Evolutionary conservation across 2,888 invertebrate genomes (phyloP).

Genomic region (Drosophila austrosaltans): DNA sequence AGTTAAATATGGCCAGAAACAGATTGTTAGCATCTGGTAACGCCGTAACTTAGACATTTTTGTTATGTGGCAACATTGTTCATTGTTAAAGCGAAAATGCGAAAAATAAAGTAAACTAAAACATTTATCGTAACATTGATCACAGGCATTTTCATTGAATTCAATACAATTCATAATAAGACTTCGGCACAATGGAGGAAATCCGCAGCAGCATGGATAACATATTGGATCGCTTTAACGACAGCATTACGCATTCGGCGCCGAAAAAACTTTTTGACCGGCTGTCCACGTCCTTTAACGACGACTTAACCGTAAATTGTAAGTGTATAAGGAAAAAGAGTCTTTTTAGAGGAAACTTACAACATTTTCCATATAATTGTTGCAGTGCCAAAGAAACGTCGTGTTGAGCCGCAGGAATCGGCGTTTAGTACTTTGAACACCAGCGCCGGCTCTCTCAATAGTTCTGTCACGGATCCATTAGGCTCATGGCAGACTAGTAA

Average conservation of each 20-base stretch:
- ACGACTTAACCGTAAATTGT: slow-evolving; percentile 62
- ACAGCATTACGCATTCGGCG: slow-evolving; percentile 79
- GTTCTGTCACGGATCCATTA: slow-evolving; percentile 40
- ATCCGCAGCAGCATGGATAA: slow-evolving; percentile 82
- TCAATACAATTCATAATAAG: neutral
- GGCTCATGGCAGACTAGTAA: slow-evolving; percentile 87
- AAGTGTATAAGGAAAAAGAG: slow-evolving; percentile 16
- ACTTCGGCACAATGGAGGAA: slow-evolving; percentile 76
- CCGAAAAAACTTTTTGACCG: slow-evolving; percentile 82
- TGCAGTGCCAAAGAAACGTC: slow-evolving; percentile 81
- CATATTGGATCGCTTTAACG: slow-evolving; percentile 81
- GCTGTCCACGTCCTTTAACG: slow-evolving; percentile 75
- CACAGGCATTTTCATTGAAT: neutral
- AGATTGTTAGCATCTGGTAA: neutral
- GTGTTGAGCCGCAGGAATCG: slow-evolving; percentile 55
- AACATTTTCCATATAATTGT: neutral
- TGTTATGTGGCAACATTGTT: too few relatives aligned
- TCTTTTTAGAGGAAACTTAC: neutral
- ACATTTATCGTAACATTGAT: too few relatives aligned
- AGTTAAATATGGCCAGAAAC: neutral
- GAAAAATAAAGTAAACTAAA: too few relatives aligned
- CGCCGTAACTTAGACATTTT: neutral
- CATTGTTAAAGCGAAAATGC: neutral
- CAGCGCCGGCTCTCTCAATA: slow-evolving; percentile 54
- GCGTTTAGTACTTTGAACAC: slow-evolving; percentile 55